Evolutionary conservation across 2,113 vertebrate species (phyloP), one percentile per base, ranked within the genome.

Genomic region (Panthera tigris): DNA sequence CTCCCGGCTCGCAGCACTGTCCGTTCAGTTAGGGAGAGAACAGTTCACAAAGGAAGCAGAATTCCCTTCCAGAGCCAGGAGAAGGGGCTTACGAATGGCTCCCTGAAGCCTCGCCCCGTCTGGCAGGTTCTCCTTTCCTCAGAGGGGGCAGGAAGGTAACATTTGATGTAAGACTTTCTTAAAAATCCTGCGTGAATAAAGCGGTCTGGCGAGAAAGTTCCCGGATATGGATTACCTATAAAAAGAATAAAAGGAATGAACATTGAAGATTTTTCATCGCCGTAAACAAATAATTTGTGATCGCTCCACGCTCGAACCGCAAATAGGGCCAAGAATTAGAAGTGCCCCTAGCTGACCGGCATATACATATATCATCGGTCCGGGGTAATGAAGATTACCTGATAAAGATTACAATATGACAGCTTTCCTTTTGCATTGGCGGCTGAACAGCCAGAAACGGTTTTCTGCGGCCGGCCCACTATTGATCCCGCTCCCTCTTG

Each of bases 331-430:
- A 98, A 95, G 98, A 98, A 98, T 98, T 98, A 98, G 98, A 98
- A 99, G 98, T 95, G 99, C 99, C 99, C 99, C 98, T 98, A 99
- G 99, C 99, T 98, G 98, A 98, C 98, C 92, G 83, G 98, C 97
- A 97, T 98, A 98, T 98, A 98, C 99, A 99, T 99, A 99, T 98
- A 99, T 99, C 99, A 99, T 98, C 98, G 99, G 99, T 98, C 99
- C 98, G 98, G 98, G 98, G 99, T 99, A 99, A 99, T 99, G 99
- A 99, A 99, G 99, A 99, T 99, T 99, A 99, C 99, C 99, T 99
- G 99, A 99, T 99, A 99, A 99, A 99, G 99, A 99, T 99, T 99
- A 99, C 99, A 99, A 99, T 99, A 99, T 99, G 99, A 99, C 99
- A 99, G 99, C 98, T 99, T 99, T 99, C 99, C 99, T 99, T 99